A percentile compares a stretch with the other conserved stretches of the same genome.
phyloP scores from a whole-genome alignment of 2,888 invertebrate species.

The Lithodes maja region DNA sequence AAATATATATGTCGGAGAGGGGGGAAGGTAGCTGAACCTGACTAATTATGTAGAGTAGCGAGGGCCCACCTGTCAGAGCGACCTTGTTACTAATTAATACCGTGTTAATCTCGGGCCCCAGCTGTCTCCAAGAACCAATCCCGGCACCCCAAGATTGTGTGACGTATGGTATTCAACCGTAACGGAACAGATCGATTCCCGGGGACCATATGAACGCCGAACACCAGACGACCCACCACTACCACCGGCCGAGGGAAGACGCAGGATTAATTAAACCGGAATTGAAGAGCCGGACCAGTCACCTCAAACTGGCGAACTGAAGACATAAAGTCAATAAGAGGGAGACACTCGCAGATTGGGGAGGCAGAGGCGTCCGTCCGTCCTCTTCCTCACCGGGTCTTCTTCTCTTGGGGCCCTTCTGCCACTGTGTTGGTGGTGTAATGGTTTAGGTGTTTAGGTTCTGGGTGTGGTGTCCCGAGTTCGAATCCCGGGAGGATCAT shows the following conservation, averaged over 20 bases:
- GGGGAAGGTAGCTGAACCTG: too few relatives aligned
- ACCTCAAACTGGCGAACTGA: constrained; percentile 52
- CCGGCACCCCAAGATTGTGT: constrained; percentile 9
- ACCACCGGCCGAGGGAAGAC: constrained; percentile 5
- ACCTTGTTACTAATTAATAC: constrained; percentile 35
- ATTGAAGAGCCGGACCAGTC: constrained; percentile 47
- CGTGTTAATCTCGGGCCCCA: constrained; percentile 22
- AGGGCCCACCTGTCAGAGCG: constrained; percentile 28
- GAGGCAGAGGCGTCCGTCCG: constrained; percentile 1
- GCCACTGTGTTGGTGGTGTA: too few relatives aligned
- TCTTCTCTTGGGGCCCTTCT: not conserved
- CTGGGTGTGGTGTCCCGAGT: too few relatives aligned
- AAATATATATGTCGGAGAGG: too few relatives aligned
- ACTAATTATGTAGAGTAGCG: too few relatives aligned
- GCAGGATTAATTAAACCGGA: constrained; percentile 48
- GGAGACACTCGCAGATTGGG: constrained; percentile 37
- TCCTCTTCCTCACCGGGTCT: not conserved
- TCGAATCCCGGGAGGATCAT: too few relatives aligned
- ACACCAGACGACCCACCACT: not conserved
- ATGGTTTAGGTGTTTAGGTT: too few relatives aligned
- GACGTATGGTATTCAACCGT: constrained; percentile 7
- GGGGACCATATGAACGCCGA: constrained; percentile 25
- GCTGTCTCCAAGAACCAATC: constrained; percentile 28
- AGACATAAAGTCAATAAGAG: constrained; percentile 51
- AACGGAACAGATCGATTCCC: constrained; percentile 7